Evolutionary conservation across 2,797 vertebrate genomes (phyloP).

Genomic region (Naso thynnoides): DNA sequence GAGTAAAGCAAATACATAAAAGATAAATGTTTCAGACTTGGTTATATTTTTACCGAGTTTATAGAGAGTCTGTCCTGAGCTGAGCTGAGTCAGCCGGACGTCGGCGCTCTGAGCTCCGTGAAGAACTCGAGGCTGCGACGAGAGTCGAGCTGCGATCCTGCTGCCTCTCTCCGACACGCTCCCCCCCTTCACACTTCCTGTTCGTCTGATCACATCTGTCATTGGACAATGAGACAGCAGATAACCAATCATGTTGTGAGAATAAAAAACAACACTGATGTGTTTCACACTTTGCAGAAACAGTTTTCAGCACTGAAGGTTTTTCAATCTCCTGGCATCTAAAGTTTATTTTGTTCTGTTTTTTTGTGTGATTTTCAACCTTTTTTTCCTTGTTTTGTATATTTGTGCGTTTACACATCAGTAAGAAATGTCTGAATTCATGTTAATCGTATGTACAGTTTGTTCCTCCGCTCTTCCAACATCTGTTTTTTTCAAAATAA

Average conservation of each 20-base stretch:
- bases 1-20: too few species aligned
- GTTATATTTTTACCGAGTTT: conserved; percentile 83
- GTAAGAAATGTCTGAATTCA: too few species aligned
- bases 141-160: conserved; percentile 78
- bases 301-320: neutral
- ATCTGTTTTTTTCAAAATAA: too few species aligned
- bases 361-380: too few species aligned
- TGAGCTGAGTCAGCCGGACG: conserved; percentile 84
- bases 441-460: too few species aligned
- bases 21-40: too few species aligned
- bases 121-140: conserved; percentile 77
- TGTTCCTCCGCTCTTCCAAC: too few species aligned
- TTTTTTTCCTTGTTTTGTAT: too few species aligned
- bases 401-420: too few species aligned
- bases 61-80: conserved; percentile 80
- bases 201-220: conserved; percentile 86
- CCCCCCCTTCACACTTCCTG: conserved; percentile 71
- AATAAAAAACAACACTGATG: neutral
- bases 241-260: neutral
- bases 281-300: neutral
- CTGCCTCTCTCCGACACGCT: conserved; percentile 64
- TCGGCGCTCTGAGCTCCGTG: conserved; percentile 82
- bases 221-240: neutral
- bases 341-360: too few species aligned
- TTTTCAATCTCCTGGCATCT: too few species aligned